Evolutionary conservation across 2,888 invertebrate species (phyloP).

Genomic region (Rhabditoides inermis): DNA sequence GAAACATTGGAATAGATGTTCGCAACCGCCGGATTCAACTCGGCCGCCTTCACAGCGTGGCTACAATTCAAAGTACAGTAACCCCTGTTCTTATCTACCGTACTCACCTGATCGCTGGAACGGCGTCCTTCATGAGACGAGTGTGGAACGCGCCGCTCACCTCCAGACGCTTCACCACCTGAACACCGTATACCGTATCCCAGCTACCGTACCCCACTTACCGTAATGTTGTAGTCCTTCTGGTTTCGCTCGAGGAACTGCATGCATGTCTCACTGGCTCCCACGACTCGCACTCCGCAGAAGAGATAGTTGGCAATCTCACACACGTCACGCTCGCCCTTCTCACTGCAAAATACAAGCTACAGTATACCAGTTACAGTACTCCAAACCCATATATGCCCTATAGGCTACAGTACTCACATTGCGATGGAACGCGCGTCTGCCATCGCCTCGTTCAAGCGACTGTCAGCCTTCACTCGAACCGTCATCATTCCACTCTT

Average conservation of each 20-base stretch:
- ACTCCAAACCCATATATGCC: too few species aligned
- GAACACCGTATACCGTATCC: background rate
- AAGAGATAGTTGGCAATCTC: slow-evolving; percentile 46
- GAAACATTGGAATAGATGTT: slow-evolving; percentile 50
- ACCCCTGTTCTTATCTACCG: too few species aligned
- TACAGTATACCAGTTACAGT: background rate
- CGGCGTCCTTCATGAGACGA: slow-evolving; percentile 37
- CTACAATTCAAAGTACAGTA: too few species aligned
- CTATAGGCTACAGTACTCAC: too few species aligned
- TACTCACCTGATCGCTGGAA: slow-evolving; percentile 1
- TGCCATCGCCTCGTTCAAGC: slow-evolving; percentile 35
- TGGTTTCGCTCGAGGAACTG: slow-evolving; percentile 38
- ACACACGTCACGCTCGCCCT: slow-evolving; percentile 42
- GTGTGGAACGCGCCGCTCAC: slow-evolving; percentile 50
- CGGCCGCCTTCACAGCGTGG: slow-evolving; percentile 17
- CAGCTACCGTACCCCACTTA: slow-evolving; percentile 1
- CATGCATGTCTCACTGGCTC: slow-evolving; percentile 37
- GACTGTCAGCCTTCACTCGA: slow-evolving; percentile 30
- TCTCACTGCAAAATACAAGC: slow-evolving; percentile 20
- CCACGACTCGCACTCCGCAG: slow-evolving; percentile 44
- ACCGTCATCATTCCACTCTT: slow-evolving; percentile 77
- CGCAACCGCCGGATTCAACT: slow-evolving; percentile 21
- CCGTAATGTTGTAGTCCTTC: slow-evolving; percentile 31
- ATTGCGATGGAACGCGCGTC: too few species aligned
- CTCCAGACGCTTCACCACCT: slow-evolving; percentile 42